Percentiles rank a stretch among this genome's conserved stretches.
phyloP scores from a whole-genome alignment of 2,113 vertebrate genomes.

The Fulmarus glacialis region DNA sequence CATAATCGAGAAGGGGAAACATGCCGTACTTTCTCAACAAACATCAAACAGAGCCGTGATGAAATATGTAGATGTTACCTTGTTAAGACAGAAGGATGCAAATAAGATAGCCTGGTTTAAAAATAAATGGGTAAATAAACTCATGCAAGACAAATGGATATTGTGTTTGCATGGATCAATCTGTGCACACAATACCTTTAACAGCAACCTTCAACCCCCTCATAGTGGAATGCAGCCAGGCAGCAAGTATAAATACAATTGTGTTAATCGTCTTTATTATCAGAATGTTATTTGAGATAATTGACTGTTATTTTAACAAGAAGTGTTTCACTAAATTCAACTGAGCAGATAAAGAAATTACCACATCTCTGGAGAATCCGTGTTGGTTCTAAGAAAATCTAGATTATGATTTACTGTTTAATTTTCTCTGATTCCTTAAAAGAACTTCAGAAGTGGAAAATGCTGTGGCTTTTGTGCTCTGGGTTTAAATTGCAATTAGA shows the following conservation, averaged over 20 bases:
- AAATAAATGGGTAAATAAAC: background rate
- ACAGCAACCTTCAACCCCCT: background rate
- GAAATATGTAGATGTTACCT: background rate
- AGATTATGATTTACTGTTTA: conserved; percentile 31
- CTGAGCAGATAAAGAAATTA: background rate
- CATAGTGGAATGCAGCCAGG: background rate
- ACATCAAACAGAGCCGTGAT: background rate
- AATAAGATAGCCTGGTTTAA: background rate
- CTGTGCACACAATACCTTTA: background rate
- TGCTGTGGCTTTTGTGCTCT: conserved; percentile 18
- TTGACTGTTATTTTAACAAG: background rate
- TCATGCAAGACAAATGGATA: background rate
- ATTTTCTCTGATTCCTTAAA: conserved; percentile 48
- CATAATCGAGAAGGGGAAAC: background rate
- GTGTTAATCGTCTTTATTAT: background rate
- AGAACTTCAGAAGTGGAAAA: conserved; percentile 12
- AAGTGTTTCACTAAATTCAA: background rate
- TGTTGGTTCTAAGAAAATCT: background rate
- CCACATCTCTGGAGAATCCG: background rate
- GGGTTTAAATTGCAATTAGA: conserved; percentile 74
- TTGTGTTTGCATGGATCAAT: background rate
- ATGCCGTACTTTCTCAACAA: background rate
- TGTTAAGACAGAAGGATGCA: background rate
- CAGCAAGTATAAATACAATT: background rate
- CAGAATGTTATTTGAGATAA: background rate